Evolutionary conservation across 1,140 invertebrate genomes (phyloP).

Genomic region (Pseudomyrmex sp.): DNA sequence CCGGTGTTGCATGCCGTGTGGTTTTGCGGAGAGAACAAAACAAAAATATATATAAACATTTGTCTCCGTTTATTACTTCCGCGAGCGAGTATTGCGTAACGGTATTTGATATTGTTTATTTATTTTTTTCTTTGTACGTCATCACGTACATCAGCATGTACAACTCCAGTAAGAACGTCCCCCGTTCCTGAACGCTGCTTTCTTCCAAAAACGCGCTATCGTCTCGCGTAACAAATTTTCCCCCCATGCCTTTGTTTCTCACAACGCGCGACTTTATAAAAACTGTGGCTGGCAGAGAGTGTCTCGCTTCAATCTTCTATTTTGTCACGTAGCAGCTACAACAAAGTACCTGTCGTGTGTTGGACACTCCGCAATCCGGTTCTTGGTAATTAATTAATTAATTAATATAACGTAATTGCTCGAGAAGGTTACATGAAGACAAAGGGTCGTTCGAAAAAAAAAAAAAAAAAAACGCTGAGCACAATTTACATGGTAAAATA

Average conservation of each 20-base stretch:
- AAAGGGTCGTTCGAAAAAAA: neutral
- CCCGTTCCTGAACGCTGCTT: neutral
- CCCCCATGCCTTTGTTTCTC: neutral
- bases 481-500: constrained; percentile 19
- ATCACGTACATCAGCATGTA: neutral
- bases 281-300: constrained; percentile 39
- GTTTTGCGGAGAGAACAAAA: constrained; percentile 69
- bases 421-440: constrained; percentile 13
- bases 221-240: constrained; percentile 25
- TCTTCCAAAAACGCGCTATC: neutral
- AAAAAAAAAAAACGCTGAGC: neutral
- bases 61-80: constrained; percentile 40
- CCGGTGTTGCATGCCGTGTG: constrained; percentile 70
- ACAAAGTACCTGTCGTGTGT: constrained; percentile 23
- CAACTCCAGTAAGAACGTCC: too few species aligned
- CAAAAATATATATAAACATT: constrained; percentile 3
- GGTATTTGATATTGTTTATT: constrained; percentile 27
- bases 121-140: neutral
- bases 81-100: constrained; percentile 18
- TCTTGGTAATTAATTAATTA: constrained; percentile 26
- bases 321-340: constrained; percentile 43
- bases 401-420: constrained; percentile 21
- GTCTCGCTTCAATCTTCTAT: constrained; percentile 54
- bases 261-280: constrained; percentile 35
- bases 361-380: constrained; percentile 5